A percentile compares a stretch with the other conserved stretches of the same genome.
phyloP scores from a whole-genome alignment of 2,113 vertebrate genomes.

The Leuciscus idus region DNA sequence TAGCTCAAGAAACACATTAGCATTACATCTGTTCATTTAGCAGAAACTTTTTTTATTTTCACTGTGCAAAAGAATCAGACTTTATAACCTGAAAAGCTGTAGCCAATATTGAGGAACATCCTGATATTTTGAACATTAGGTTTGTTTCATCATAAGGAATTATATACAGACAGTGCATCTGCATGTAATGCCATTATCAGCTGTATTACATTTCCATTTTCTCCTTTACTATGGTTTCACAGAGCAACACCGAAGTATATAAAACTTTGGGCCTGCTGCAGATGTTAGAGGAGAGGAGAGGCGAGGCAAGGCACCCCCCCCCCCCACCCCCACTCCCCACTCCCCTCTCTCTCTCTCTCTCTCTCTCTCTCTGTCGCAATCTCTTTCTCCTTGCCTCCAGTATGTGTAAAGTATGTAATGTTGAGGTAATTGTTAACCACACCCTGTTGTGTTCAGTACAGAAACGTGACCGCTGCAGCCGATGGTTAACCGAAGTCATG shows the following conservation, averaged over 20 bases:
- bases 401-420: constrained; percentile 41
- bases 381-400: constrained; percentile 34
- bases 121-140: neutral
- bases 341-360: neutral
- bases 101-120: neutral
- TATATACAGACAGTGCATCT: neutral
- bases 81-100: neutral
- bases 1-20: neutral
- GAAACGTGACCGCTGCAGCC: neutral
- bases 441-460: constrained; percentile 45
- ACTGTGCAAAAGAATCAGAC: neutral
- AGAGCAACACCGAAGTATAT: constrained; percentile 38
- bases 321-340: no score
- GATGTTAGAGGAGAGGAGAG: constrained; percentile 28
- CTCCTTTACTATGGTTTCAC: constrained; percentile 16
- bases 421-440: constrained; percentile 53
- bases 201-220: constrained; percentile 13
- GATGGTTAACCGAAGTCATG: neutral
- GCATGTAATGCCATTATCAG: constrained; percentile 23
- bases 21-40: neutral
- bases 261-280: constrained; percentile 34
- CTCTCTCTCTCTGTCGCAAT: neutral
- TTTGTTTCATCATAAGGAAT: neutral
- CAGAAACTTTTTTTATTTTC: neutral
- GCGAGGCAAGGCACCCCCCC: neutral